Base-by-base conservation (phyloP, 2,113 vertebrate species). In the Actinemys pallida region DNA sequence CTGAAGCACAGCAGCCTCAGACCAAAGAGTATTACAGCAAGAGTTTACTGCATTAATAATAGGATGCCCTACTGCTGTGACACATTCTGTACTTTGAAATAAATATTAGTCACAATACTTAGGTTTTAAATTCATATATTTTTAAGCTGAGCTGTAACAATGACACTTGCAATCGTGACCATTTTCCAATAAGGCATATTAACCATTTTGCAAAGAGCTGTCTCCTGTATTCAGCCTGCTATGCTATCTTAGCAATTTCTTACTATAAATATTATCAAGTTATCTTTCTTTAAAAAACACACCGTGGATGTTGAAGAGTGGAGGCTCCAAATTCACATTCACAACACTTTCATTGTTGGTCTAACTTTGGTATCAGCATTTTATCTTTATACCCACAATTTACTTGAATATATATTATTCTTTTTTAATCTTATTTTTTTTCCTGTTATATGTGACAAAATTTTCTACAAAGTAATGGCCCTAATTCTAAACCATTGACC, bases 31-130 rank as follows among this genome's bases (percentile, higher is more conserved):
- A 96, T 95, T 96, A 96, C 95, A 96, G 83, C 89, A 89, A 94
- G 97, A 97, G 97, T 97, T 98, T 98, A 98, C 97, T 92, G 95
- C 96, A 98, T 98, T 98, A 98, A 97, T 98, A 98, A 97, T 57
- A 97, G 97, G 98, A 94, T 97, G 96, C 95, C 97, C 96, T 96
- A 95, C 93, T 95, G 96, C 97, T 96, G 95, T 94, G 96, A 97
- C 96, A 97, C 87, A 86, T 90, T 97, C 97, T 97, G 95, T 89
- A 96, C 97, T 97, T 89, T 92, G 96, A 98, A 98, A 98, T 96
- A 98, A 98, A 97, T 97, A 97, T 97, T 97, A 97, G 97, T 97
- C 97, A 97, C 95, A 96, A 98, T 95, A 94, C 95, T 96, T 95
- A 93, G 57, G 83, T 93, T 97, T 98, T 95, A 98, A 97, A 97